These are phyloP conservation scores for Clivina fossor DNA, from an alignment of 2,888 invertebrate genomes.

Conservation along the genomic window DNA sequence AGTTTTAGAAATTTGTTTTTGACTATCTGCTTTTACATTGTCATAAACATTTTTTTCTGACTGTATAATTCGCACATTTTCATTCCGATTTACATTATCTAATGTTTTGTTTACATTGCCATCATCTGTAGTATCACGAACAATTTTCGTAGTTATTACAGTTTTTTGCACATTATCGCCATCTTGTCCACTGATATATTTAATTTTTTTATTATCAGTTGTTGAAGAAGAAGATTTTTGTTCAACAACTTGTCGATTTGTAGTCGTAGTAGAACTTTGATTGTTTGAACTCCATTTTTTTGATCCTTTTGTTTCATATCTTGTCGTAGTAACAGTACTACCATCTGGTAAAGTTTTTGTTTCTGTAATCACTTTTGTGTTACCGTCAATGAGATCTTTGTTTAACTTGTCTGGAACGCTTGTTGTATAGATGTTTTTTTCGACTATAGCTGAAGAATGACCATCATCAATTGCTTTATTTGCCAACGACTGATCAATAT, in stretches of 20 bases:
- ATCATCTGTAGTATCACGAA: constrained; percentile 13
- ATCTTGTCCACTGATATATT: constrained; percentile 17
- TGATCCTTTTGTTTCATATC: constrained; percentile 58
- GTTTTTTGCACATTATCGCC: constrained; percentile 38
- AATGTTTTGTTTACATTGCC: constrained; percentile 13
- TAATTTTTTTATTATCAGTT: constrained; percentile 36
- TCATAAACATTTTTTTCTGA: constrained; percentile 18
- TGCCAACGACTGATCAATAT: neutral
- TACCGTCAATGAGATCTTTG: constrained; percentile 56
- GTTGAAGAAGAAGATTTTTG: constrained; percentile 37
- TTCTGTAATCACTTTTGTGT: constrained; percentile 67
- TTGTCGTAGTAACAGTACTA: constrained; percentile 67
- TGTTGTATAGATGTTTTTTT: constrained; percentile 9
- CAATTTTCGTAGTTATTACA: constrained; percentile 23
- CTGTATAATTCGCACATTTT: constrained; percentile 4
- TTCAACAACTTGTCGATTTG: constrained; percentile 33
- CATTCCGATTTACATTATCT: constrained; percentile 4
- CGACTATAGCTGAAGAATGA: constrained; percentile 37
- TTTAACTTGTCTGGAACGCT: constrained; percentile 46
- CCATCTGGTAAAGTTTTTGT: constrained; percentile 68
- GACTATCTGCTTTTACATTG: constrained; percentile 21
- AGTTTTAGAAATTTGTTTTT: constrained; percentile 19
- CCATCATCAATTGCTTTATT: neutral
- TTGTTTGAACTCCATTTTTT: constrained; percentile 13
- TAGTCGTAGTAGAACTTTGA: constrained; percentile 26